These are phyloP conservation scores for Alectura lathami DNA, from an alignment of 2,113 vertebrate species.

Conservation along the genomic window DNA sequence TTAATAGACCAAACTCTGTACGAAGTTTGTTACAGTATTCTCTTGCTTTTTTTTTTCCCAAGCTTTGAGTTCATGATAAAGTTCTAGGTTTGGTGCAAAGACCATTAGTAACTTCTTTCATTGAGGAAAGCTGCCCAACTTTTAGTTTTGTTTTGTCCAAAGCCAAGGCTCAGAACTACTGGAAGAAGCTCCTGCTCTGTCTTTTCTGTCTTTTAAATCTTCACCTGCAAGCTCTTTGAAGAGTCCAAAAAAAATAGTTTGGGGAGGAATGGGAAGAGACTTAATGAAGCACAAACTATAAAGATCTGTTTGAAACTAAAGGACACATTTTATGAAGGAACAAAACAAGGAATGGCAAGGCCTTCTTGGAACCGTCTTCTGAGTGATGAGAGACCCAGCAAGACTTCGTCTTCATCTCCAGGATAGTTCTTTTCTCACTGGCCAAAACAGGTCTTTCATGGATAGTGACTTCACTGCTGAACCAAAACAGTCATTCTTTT, in stretches of 20 bases:
- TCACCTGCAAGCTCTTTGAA: constrained; percentile 89
- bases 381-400: constrained; percentile 79
- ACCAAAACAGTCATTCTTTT: constrained; percentile 96
- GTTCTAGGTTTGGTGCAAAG: constrained; percentile 89
- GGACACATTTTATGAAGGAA: constrained; percentile 92
- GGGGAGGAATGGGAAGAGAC: constrained; percentile 74
- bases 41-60: constrained; percentile 85
- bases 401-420: constrained; percentile 79
- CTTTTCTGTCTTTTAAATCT: constrained; percentile 87
- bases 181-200: constrained; percentile 88
- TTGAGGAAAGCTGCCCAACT: constrained; percentile 83
- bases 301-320: constrained; percentile 90
- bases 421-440: constrained; percentile 84
- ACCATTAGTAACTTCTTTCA: constrained; percentile 84
- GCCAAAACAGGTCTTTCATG: constrained; percentile 86
- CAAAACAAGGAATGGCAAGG: constrained; percentile 86
- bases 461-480: constrained; percentile 86
- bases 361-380: constrained; percentile 87
- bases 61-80: constrained; percentile 88
- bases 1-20: constrained; percentile 99
- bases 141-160: constrained; percentile 79
- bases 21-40: constrained; percentile 99
- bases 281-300: constrained; percentile 93
- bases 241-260: constrained; percentile 82
- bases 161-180: constrained; percentile 86